Conservation (phyloP, 2,797 vertebrate species). For the Triplophysa bombifrons region DNA sequence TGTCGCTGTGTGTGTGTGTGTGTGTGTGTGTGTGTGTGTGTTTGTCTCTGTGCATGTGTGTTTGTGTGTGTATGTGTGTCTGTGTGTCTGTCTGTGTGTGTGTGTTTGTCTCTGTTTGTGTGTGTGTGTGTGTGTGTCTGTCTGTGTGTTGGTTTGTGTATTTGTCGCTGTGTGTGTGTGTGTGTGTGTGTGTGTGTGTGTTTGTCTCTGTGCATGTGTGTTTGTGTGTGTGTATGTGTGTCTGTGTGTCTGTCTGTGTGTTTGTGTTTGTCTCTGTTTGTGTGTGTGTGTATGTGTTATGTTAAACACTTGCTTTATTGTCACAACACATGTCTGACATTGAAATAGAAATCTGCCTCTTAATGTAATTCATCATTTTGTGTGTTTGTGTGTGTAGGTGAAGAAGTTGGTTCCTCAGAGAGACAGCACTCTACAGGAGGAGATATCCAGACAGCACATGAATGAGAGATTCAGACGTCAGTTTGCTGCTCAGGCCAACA, state of each 20-base stretch:
- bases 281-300: background rate
- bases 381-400: slow-evolving; percentile 69
- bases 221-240: background rate
- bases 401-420: slow-evolving; percentile 84
- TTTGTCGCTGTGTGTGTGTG: too few species aligned
- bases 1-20: slow-evolving; percentile 44
- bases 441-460: slow-evolving; percentile 80
- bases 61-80: too few species aligned
- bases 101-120: too few species aligned
- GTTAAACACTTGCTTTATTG: background rate
- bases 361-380: background rate
- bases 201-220: slow-evolving; percentile 45
- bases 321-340: too few species aligned
- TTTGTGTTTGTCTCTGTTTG: rapidly evolving
- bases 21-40: background rate
- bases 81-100: too few species aligned
- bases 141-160: too few species aligned
- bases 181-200: slow-evolving; percentile 34
- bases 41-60: too few species aligned
- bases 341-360: too few species aligned
- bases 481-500: slow-evolving; percentile 84
- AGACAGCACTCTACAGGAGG: slow-evolving; percentile 84
- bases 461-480: slow-evolving; percentile 83
- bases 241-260: too few species aligned
- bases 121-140: too few species aligned